phyloP scores from a whole-genome alignment of 2,797 vertebrate species.

The Clamator glandarius region DNA sequence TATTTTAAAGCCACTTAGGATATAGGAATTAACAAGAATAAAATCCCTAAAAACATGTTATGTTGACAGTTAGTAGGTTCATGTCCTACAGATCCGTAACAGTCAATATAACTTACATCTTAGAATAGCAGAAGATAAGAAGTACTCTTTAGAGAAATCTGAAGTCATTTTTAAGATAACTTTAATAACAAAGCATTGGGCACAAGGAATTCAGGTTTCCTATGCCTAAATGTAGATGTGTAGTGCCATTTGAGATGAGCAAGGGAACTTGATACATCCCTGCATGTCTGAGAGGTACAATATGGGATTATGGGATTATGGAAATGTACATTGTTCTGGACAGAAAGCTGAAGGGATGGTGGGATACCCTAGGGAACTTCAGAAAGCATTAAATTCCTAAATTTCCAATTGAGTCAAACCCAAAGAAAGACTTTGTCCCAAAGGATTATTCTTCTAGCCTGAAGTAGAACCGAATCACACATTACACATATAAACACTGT shows the following conservation, averaged over 20 bases:
- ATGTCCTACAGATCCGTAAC: background rate
- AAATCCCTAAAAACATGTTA: background rate
- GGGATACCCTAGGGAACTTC: background rate
- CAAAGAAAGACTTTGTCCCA: background rate
- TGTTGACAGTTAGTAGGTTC: background rate
- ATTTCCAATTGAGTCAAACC: background rate
- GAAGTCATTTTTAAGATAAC: background rate
- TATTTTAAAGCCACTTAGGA: background rate
- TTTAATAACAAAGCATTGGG: background rate
- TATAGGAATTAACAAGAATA: background rate
- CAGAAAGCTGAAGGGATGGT: background rate
- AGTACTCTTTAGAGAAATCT: background rate
- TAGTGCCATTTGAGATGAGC: background rate
- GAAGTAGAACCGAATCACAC: background rate
- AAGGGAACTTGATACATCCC: background rate
- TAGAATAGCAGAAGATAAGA: background rate
- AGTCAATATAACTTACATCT: background rate
- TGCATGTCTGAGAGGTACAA: background rate
- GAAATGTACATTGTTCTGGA: background rate
- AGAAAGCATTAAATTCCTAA: background rate
- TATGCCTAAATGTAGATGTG: background rate
- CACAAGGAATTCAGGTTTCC: background rate
- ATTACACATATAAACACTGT: background rate
- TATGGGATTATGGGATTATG: background rate
- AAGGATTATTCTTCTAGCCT: background rate